phyloP scores from a whole-genome alignment of 2,888 invertebrate genomes.

The Agriopis marginaria region DNA sequence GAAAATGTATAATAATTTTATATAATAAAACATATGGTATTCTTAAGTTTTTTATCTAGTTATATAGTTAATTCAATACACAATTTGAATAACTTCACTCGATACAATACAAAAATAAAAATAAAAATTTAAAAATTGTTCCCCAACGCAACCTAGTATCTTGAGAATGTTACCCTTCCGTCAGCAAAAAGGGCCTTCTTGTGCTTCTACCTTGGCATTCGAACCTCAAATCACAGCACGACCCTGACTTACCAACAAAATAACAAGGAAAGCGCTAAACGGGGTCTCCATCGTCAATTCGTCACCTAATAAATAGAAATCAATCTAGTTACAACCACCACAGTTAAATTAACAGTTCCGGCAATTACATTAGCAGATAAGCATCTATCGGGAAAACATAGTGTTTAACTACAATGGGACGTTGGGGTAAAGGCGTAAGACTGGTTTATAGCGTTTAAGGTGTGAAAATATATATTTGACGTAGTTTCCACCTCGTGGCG shows the following conservation, averaged over 20 bases:
- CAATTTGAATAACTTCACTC: too few species aligned
- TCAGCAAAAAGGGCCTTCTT: not conserved
- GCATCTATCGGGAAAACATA: conserved; percentile 21
- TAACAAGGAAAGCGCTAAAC: conserved; percentile 1
- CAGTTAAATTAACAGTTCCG: not conserved
- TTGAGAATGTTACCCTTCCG: not conserved
- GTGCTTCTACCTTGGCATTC: conserved; percentile 11
- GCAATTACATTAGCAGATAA: conserved; percentile 37
- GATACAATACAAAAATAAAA: not conserved
- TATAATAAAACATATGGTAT: too few species aligned
- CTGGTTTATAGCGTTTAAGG: conserved; percentile 18
- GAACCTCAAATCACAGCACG: conserved; percentile 3
- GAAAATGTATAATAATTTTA: too few species aligned
- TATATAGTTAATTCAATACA: too few species aligned
- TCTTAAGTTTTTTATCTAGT: too few species aligned
- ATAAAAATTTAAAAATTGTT: too few species aligned
- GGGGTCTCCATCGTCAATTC: conserved; percentile 12
- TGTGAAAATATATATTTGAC: not conserved
- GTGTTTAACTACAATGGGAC: conserved; percentile 10
- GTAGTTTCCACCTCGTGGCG: too few species aligned
- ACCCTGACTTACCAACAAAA: conserved; percentile 12
- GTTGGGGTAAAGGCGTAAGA: conserved; percentile 2
- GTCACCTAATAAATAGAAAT: conserved; percentile 19
- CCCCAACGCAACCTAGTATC: not conserved
- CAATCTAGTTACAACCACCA: conserved; percentile 16